Evolutionary conservation across 2,113 vertebrate species (phyloP), one percentile per base, ranked within the genome.

Genomic region (Plecotus auritus): DNA sequence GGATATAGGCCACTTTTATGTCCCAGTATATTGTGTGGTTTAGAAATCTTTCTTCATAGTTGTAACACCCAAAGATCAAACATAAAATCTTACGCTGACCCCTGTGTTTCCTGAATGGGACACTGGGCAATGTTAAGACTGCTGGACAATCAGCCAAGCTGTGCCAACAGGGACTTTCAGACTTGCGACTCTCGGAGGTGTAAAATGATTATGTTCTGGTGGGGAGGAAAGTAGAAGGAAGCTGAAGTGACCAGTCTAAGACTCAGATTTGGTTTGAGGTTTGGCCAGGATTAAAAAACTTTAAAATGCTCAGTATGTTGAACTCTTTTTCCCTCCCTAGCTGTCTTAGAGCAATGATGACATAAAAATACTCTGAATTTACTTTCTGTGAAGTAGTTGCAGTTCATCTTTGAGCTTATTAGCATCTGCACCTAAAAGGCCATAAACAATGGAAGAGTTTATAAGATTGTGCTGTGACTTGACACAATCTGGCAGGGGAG

Each of bases 311-410:
- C 90, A 70, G 49, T 8, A 20, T 42, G 23, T 4, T 20, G 51
- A 93, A 70, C 42, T 20, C 2, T 77, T 92, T 81, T 67, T 95
- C 56, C 5, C 94, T 90, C 69, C 66, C 5, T 69, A 61, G 66
- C 42, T 74, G 0, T 91, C 45, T 86, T 93, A 73, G 78, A 83
- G 0, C 22, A 81, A 95, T 73, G 70, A 78, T 30, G 30, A 88
- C 42, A 61, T 95, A 28, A 59, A 96, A 93, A 92, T 80, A 81
- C 35, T 85, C n/a, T 23, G 17, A 64, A 10, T 97, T 95, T 77
- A 92, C 93, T 95, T 97, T 93, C 81, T 49, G 61, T 73, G 37
- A 97, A 66, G 49, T 93, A 72, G 59, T 95, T 97, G 56, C 40
- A 64, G 40, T 69, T 98, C 47, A 91, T 47, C 9, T 95, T 91